These are phyloP conservation scores for Turnix velox DNA, from an alignment of 2,113 vertebrate genomes.

Conservation along the genomic window DNA sequence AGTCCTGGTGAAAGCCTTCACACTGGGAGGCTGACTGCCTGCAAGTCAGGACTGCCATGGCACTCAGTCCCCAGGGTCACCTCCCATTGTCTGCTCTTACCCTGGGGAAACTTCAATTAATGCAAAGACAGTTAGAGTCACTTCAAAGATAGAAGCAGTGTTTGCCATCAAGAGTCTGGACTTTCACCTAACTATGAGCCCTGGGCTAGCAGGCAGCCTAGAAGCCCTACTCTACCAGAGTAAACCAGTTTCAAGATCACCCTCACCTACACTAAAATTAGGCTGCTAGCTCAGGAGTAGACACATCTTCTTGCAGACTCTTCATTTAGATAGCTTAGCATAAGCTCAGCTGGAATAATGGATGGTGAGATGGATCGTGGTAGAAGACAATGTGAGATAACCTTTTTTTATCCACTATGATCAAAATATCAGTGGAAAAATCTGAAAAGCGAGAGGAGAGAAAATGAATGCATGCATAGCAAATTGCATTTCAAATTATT, in stretches of 20 bases:
- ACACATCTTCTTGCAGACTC: background rate
- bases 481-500: slow-evolving; percentile 48
- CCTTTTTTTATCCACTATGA: slow-evolving; percentile 20
- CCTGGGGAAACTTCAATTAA: rapidly evolving
- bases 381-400: slow-evolving; percentile 8
- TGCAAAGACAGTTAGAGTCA: background rate
- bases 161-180: background rate
- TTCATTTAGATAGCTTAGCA: background rate
- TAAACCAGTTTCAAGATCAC: background rate
- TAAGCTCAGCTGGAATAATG: background rate
- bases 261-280: background rate
- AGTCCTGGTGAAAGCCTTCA: background rate
- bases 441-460: slow-evolving; percentile 25
- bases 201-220: background rate
- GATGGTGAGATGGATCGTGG: background rate
- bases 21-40: no score
- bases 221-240: background rate
- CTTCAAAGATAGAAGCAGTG: background rate
- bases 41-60: background rate
- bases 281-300: background rate
- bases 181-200: background rate
- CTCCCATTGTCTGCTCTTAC: background rate
- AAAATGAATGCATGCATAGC: slow-evolving; percentile 39
- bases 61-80: rapidly evolving
- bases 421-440: slow-evolving; percentile 44